phyloP scores from a whole-genome alignment of 2,888 invertebrate species.

The Ichneumon xanthorius region DNA sequence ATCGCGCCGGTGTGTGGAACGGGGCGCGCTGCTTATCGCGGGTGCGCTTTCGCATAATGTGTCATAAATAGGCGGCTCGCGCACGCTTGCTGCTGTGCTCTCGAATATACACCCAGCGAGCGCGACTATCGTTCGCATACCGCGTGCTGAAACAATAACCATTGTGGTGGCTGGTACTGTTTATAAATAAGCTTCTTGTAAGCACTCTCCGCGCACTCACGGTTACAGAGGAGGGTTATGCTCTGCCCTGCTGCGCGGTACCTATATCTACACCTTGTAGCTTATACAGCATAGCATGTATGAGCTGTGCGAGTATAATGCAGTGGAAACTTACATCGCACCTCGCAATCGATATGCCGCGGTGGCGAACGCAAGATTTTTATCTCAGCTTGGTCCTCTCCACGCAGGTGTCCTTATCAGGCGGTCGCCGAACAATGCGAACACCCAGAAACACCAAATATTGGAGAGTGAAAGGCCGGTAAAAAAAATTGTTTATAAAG shows the following conservation, averaged over 20 bases:
- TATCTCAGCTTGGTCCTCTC: slow-evolving; percentile 74
- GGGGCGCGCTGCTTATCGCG: slow-evolving; percentile 78
- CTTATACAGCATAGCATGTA: slow-evolving; percentile 27
- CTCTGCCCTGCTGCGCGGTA: slow-evolving; percentile 10
- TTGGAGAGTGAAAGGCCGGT: neutral
- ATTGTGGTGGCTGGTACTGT: slow-evolving; percentile 82
- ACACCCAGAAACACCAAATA: slow-evolving; percentile 35
- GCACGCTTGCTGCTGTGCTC: slow-evolving; percentile 67
- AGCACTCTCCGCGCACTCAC: slow-evolving; percentile 53
- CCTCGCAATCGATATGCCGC: slow-evolving; percentile 35
- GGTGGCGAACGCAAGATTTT: slow-evolving; percentile 77
- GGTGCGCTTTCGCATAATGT: slow-evolving; percentile 84
- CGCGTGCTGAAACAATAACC: slow-evolving; percentile 84
- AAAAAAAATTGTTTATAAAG: neutral
- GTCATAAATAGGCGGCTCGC: slow-evolving; percentile 84
- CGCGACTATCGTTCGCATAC: slow-evolving; percentile 75
- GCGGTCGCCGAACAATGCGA: slow-evolving; percentile 56
- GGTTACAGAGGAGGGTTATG: slow-evolving; percentile 33
- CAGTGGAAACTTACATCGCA: slow-evolving; percentile 42
- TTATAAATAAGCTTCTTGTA: slow-evolving; percentile 81
- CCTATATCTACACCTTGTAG: slow-evolving; percentile 53
- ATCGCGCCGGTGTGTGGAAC: slow-evolving; percentile 35
- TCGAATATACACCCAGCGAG: slow-evolving; percentile 50
- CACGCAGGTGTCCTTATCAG: slow-evolving; percentile 81
- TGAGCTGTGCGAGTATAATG: slow-evolving; percentile 31